Conservation (phyloP, 2,797 vertebrate genomes). For the Linurgus olivaceus region DNA sequence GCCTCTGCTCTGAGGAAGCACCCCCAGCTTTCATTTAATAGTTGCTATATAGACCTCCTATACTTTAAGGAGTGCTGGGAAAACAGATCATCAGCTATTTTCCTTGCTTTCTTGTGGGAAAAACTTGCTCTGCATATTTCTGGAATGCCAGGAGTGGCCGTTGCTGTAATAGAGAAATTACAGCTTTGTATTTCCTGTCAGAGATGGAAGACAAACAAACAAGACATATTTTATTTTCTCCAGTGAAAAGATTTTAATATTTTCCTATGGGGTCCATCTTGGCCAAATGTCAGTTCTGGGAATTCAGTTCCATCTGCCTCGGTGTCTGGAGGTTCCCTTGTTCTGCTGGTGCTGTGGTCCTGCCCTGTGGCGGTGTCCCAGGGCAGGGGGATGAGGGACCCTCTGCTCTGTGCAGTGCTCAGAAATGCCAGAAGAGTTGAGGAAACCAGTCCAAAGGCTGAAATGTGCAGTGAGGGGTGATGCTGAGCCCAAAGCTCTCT, state of each 20-base stretch:
- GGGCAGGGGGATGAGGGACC: neutral
- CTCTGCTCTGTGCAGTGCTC: neutral
- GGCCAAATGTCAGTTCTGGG: neutral
- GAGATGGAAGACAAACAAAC: neutral
- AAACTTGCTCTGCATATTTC: neutral
- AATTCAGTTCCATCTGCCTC: neutral
- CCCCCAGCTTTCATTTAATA: neutral
- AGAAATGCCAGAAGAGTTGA: neutral
- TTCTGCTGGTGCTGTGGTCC: neutral
- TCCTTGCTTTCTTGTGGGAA: neutral
- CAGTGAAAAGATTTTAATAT: neutral
- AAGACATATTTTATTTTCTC: neutral
- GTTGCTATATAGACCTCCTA: neutral
- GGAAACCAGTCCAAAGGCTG: neutral
- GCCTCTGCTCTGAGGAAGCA: neutral
- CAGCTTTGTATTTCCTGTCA: neutral
- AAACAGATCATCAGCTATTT: neutral
- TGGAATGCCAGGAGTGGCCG: neutral
- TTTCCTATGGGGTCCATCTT: neutral
- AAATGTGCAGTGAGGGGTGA: neutral
- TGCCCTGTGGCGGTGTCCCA: accelerated
- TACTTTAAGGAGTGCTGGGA: neutral
- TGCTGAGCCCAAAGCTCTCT: neutral
- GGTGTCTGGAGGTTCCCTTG: accelerated
- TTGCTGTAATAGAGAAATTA: neutral